Evolutionary conservation across 2,888 invertebrate species (phyloP).

Genomic region (Mimas tiliae): DNA sequence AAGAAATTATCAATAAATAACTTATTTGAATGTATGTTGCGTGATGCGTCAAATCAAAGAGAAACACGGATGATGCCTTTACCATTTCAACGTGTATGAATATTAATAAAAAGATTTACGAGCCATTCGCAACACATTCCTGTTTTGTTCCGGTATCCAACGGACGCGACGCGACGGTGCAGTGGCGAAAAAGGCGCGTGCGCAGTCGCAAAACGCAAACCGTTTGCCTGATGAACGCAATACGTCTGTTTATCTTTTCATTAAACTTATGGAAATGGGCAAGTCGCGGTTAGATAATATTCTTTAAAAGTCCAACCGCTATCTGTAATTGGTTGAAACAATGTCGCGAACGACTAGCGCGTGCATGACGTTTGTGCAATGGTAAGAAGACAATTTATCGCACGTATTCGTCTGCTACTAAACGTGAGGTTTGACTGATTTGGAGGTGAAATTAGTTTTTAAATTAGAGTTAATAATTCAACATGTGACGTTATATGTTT

Average conservation of each 20-base stretch:
- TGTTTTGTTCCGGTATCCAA: conserved; percentile 18
- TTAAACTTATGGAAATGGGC: conserved; percentile 25
- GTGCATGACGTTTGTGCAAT: conserved; percentile 26
- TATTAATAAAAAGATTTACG: conserved; percentile 15
- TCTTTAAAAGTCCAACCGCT: conserved; percentile 26
- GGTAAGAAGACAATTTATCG: conserved; percentile 22
- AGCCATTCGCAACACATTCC: conserved; percentile 16
- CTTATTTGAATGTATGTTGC: neutral
- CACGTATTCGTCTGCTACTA: conserved; percentile 12
- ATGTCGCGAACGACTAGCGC: conserved; percentile 20
- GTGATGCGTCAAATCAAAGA: neutral
- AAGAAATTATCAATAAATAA: too few species aligned
- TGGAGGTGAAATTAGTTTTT: neutral
- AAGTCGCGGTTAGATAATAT: conserved; percentile 29
- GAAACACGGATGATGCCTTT: conserved; percentile 13
- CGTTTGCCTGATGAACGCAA: neutral
- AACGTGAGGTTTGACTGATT: conserved; percentile 23
- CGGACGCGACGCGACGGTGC: too few species aligned
- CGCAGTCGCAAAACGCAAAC: neutral
- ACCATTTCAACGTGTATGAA: neutral
- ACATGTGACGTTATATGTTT: neutral
- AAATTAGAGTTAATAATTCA: neutral
- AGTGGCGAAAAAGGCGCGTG: conserved; percentile 15
- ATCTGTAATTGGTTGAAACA: conserved; percentile 26
- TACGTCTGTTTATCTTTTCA: conserved; percentile 25